Evolutionary conservation across 2,797 vertebrate species (phyloP).

Genomic region (Thalassophryne amazonica): DNA sequence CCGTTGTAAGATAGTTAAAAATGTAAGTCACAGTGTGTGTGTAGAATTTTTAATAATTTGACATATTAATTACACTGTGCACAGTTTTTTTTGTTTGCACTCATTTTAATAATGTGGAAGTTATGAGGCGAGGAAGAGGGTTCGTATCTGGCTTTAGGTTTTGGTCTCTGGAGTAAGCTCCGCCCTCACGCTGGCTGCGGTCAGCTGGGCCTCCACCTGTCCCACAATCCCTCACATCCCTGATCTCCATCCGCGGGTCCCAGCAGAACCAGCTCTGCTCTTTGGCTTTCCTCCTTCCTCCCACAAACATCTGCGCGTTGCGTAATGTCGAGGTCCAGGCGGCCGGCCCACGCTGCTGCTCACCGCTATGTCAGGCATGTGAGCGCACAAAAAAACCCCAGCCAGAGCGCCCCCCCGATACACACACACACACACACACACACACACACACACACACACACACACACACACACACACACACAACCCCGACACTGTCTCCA

Average conservation of each 20-base stretch:
- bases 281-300: conserved; percentile 37
- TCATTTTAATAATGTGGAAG: conserved; percentile 15
- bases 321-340: conserved; percentile 61
- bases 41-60: not conserved
- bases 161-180: conserved; percentile 43
- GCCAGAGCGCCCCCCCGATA: conserved; percentile 37
- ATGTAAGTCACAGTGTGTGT: no score
- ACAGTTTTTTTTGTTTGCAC: no score
- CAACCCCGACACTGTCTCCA: not conserved
- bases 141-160: conserved; percentile 7
- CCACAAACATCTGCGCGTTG: conserved; percentile 78
- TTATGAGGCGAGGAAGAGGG: not conserved
- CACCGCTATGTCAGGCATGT: conserved; percentile 66
- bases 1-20: no score
- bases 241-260: no score
- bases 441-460: no score
- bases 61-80: not conserved
- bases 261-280: conserved; percentile 37
- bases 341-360: conserved; percentile 61
- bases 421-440: no score
- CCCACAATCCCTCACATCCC: conserved; percentile 54
- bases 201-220: conserved; percentile 54
- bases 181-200: conserved; percentile 43
- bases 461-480: no score
- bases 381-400: conserved; percentile 51